phyloP scores from a whole-genome alignment of 1,140 invertebrate species.

The Papilio machaon region DNA sequence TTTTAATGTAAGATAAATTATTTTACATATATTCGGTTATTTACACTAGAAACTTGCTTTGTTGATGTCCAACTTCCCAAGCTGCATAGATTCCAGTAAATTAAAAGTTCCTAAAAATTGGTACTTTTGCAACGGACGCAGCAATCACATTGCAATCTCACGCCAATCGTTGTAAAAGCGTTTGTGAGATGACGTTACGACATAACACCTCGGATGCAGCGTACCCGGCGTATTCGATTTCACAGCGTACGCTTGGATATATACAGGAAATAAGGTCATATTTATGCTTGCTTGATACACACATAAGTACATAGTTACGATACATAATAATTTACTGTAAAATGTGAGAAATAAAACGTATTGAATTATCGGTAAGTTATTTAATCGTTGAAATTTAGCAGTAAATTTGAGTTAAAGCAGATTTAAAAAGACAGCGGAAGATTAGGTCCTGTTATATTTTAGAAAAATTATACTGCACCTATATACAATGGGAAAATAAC shows the following conservation, averaged over 20 bases:
- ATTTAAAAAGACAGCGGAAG: neutral
- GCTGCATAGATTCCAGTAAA: neutral
- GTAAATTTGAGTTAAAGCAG: neutral
- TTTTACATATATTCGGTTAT: neutral
- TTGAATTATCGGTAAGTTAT: neutral
- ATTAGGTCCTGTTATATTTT: too few species aligned
- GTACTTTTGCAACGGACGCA: constrained; percentile 19
- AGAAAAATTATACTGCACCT: too few species aligned
- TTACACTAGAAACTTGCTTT: neutral
- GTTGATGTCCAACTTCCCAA: neutral
- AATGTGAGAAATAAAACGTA: too few species aligned
- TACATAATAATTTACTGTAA: neutral
- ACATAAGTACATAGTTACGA: neutral
- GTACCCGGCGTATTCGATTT: constrained; percentile 19
- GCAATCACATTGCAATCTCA: constrained; percentile 37
- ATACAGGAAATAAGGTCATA: constrained; percentile 2
- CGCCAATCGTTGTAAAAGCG: constrained; percentile 34
- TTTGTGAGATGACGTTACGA: constrained; percentile 22
- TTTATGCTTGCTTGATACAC: neutral
- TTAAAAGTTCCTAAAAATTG: neutral
- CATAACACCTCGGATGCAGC: neutral
- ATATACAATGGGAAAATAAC: too few species aligned
- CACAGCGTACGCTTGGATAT: neutral
- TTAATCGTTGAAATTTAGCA: neutral
- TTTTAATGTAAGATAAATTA: neutral